Conservation (phyloP, 2,888 invertebrate genomes). For the Drosophila lutescens region DNA sequence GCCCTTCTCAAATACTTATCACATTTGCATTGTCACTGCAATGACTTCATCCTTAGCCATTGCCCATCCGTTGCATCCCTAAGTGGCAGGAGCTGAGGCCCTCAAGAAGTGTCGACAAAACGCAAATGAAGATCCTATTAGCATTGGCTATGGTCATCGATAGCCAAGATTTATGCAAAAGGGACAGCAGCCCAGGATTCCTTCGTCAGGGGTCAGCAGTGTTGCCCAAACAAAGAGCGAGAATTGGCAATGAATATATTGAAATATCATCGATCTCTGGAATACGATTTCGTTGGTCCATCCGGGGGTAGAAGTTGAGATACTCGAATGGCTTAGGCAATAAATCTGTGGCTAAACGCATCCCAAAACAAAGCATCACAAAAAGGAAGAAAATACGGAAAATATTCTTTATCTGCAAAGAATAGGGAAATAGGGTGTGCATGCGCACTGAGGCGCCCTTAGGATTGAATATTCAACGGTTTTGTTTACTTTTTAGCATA, state of each 20-base stretch:
- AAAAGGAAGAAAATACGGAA: conserved; percentile 56
- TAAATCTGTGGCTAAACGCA: conserved; percentile 73
- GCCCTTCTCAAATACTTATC: conserved; percentile 40
- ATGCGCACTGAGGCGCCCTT: conserved; percentile 29
- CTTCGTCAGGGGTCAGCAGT: conserved; percentile 53
- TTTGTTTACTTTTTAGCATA: conserved; percentile 53
- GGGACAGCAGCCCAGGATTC: background rate
- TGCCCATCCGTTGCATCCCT: conserved; percentile 36
- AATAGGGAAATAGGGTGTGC: conserved; percentile 25
- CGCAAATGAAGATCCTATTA: conserved; percentile 57
- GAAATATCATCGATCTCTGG: conserved; percentile 48
- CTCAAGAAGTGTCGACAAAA: conserved; percentile 39
- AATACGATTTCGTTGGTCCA: background rate
- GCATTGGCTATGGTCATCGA: conserved; percentile 47
- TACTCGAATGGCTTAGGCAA: conserved; percentile 52
- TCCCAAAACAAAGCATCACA: conserved; percentile 53
- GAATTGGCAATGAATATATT: conserved; percentile 50
- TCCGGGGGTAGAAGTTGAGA: conserved; percentile 54
- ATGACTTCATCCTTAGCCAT: conserved; percentile 35
- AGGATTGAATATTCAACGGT: conserved; percentile 50
- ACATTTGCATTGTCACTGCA: conserved; percentile 59
- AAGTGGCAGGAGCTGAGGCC: conserved; percentile 8
- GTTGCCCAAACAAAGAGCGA: conserved; percentile 45
- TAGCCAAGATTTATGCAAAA: conserved; percentile 37
- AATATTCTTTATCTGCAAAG: conserved; percentile 39